A percentile compares a stretch with the other conserved stretches of the same genome.
Evolutionary conservation across 2,888 invertebrate genomes (phyloP).

Genomic region (Boloria euphrosyne): DNA sequence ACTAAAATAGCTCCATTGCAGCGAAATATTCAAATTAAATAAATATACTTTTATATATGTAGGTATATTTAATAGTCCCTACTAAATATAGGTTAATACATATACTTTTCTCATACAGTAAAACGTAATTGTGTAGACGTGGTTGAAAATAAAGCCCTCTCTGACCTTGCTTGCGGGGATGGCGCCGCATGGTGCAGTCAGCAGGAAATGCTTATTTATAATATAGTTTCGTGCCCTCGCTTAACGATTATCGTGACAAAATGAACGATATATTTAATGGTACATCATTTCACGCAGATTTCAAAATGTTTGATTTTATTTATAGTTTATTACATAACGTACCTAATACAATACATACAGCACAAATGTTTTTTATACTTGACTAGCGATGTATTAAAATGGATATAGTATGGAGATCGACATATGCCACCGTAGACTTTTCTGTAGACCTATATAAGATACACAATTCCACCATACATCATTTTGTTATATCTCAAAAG

Average conservation of each 20-base stretch:
- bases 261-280: neutral
- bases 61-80: too few relatives aligned
- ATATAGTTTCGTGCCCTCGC: constrained; percentile 4
- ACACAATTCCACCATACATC: too few relatives aligned
- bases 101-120: neutral
- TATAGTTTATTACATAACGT: neutral
- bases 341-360: neutral
- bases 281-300: neutral
- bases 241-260: constrained; percentile 15
- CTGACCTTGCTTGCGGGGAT: constrained; percentile 17
- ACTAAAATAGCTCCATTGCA: too few relatives aligned
- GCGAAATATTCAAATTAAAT: too few relatives aligned
- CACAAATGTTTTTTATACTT: neutral
- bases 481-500: too few relatives aligned
- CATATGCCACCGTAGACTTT: too few relatives aligned
- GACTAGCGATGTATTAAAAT: neutral
- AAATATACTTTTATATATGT: too few relatives aligned
- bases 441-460: too few relatives aligned
- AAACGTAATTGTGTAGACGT: neutral
- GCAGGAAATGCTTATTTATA: constrained; percentile 24
- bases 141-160: neutral
- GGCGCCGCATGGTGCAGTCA: constrained; percentile 20
- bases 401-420: too few relatives aligned
- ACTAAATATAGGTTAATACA: neutral
- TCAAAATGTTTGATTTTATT: neutral